Evolutionary conservation across 2,113 vertebrate species (phyloP), one percentile per base, ranked within the genome.

Genomic region (Eonycteris spelaea): DNA sequence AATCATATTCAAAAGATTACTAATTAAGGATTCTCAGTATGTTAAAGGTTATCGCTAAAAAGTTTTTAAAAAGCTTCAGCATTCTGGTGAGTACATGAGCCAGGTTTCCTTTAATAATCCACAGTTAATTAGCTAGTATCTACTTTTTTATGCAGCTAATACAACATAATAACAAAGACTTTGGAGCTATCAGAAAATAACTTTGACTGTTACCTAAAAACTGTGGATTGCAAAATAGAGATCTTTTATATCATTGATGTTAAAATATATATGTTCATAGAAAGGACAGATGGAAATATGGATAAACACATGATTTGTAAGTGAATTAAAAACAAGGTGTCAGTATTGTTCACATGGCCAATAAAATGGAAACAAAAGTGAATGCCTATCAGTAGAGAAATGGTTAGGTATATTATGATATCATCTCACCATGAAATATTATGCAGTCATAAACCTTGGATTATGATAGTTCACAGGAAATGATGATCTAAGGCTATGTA

Each of bases 121-220:
- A 43, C 40, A 61, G 21, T 55, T 93, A 61, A 86, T 93, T 71
- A 88, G 33, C 24, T 48, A 18, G 1, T 67, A 71, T 61, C 53
- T 77, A 0, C 55, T 94, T 92, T 51, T 97, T 75, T 85, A 77
- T 93, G 33, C 24, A 86, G 19, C 61, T n/a, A 55, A 74, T 77
- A 89, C 71, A 86, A 8, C 22, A 35, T 93, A 51, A 90, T 77
- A 94, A 40, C 65, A 88, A 86, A 97, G 75, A 93, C 67, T 91
- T 95, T 78, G 94, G 91, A 33, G 18, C 18, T 86, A 45, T 84
- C 65, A 78, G 55, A 88, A 91, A 89, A 82, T 93, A 91, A 77
- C 77, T 71, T 82, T 95, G 88, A 90, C 35, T 79, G 28, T 84
- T 92, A 93, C 70, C 40, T 22, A 53, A 85, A 89, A 79, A 40